These are phyloP conservation scores for Elephas maximus DNA, from an alignment of 2,113 vertebrate species.

Conservation along the genomic window DNA sequence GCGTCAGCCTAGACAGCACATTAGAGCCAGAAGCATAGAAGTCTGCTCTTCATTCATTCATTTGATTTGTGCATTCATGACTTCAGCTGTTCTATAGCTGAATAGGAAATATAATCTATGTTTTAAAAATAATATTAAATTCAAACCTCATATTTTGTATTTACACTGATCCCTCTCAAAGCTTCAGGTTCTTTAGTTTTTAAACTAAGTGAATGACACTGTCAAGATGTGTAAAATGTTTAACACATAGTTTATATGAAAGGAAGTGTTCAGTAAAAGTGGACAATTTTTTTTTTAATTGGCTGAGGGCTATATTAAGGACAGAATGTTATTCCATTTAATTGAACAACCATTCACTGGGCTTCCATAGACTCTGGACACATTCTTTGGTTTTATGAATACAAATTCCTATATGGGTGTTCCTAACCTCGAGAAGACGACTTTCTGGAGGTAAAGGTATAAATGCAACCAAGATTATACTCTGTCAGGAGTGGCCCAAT, in stretches of 20 bases:
- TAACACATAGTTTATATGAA: no score
- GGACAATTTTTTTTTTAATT: neutral
- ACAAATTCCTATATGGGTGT: neutral
- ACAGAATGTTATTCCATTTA: neutral
- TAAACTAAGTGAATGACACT: neutral
- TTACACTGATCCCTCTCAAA: neutral
- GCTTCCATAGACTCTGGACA: neutral
- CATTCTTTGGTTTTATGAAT: no score
- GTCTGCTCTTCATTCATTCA: neutral
- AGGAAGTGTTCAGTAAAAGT: neutral
- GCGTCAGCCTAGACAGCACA: slow-evolving; percentile 46
- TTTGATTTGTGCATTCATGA: neutral
- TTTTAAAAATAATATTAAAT: neutral
- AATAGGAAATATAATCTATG: neutral
- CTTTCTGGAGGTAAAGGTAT: no score
- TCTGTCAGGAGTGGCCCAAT: no score
- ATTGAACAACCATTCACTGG: neutral
- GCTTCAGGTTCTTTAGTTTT: neutral
- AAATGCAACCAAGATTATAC: no score
- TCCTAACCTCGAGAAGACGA: neutral
- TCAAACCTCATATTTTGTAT: neutral
- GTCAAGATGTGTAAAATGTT: neutral
- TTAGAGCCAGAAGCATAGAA: neutral
- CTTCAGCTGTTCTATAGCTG: neutral
- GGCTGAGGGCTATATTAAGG: neutral